A percentile compares a stretch with the other conserved stretches of the same genome.
phyloP scores from a whole-genome alignment of 1,140 invertebrate species.

The Colletes latitarsis region DNA sequence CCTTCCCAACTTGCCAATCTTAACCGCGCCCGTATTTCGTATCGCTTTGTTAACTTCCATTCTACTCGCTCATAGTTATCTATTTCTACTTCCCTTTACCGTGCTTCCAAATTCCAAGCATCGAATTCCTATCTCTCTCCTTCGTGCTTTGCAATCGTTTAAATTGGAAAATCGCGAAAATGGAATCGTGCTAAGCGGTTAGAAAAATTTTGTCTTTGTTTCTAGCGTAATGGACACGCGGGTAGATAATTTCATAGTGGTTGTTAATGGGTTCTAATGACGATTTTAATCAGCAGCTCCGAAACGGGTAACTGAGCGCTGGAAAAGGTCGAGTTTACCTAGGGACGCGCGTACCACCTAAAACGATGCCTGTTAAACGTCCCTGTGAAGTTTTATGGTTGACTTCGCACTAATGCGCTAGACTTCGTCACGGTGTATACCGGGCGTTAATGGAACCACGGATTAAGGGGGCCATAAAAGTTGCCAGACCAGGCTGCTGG shows the following conservation, averaged over 20 bases:
- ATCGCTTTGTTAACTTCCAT: no score
- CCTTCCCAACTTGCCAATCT: no score
- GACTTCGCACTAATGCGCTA: conserved; percentile 62
- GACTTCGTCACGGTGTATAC: conserved; percentile 61
- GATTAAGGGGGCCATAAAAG: conserved; percentile 68
- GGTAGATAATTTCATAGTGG: conserved; percentile 41
- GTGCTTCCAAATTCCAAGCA: no score
- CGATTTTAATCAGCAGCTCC: conserved; percentile 49
- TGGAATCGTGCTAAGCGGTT: no score
- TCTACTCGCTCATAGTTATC: no score
- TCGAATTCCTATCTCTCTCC: no score
- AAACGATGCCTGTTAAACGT: conserved; percentile 60
- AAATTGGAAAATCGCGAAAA: no score
- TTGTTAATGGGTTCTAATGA: conserved; percentile 50
- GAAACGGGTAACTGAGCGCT: conserved; percentile 1
- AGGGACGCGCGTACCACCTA: conserved; percentile 26
- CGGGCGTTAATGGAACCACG: conserved; percentile 59
- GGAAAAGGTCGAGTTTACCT: background rate
- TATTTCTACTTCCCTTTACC: no score
- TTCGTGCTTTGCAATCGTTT: no score
- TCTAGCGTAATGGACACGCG: background rate
- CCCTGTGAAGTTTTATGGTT: conserved; percentile 60
- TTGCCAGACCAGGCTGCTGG: conserved; percentile 55
- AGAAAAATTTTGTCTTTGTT: background rate
- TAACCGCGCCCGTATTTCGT: no score